Evolutionary conservation across 2,888 invertebrate genomes (phyloP), one percentile per base, ranked within the genome.

Genomic region (Plagiodera versicolora): DNA sequence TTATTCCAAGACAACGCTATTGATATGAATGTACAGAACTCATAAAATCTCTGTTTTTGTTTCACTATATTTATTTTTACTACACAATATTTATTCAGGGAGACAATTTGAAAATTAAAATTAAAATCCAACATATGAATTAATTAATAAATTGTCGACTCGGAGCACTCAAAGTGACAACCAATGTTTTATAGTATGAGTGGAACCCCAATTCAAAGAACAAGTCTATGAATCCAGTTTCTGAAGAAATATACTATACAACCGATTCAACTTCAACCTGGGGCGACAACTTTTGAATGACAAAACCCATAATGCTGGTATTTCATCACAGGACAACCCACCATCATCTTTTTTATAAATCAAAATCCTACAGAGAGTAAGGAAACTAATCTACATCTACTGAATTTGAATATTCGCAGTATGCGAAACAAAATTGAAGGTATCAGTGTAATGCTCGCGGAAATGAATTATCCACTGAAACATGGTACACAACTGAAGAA

Each of bases 231-330:
- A 51, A 14, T 10, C 51, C 17, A 51, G 51, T 18, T 51, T 51
- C 4, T 51, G 51, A n/a, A 48, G 24, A 24, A 48, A 48, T 18
- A 47, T 47, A 14, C 9, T 47, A 18, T 47, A 18, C 19, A 18
- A 47, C 47, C n/a, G 24, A 48, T 50, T 50, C 32, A 50, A 50
- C 17, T 50, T 50, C 50, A 50, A 50, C 30, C 50, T 50, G 32
- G 50, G 50, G 8, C 17, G 50, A 50, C 50, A 32, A 11, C 50
- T 50, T 30, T 17, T 24, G 17, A 47, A 10, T 47, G 20, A 14
- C 1, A 17, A 47, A 19, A 17, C 47, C 18, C 17, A 47, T 18
- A 47, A 47, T 47, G 47, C 47, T 1, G 47, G 20, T 47, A 47
- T 19, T 47, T 17, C 19, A 46, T 18, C 19, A 18, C 19, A 1